Base-by-base conservation (phyloP, 2,888 invertebrate genomes). In the Pollenia griseotomentosa region DNA sequence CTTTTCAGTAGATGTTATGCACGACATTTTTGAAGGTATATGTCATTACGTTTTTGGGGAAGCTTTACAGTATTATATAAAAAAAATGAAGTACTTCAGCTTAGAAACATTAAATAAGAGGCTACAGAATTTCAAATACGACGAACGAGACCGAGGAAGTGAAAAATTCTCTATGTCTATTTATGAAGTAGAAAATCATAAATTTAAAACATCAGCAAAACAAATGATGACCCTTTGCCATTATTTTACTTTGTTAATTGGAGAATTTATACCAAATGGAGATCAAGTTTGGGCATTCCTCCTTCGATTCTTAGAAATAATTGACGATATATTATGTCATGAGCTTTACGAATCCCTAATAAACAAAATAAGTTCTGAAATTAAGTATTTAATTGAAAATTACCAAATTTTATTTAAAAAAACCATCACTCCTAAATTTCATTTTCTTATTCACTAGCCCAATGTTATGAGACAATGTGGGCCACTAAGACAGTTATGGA, bases 261-360 rank as follows among this genome's bases (percentile, higher is more conserved):
- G 66, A 46, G 16, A 66, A 66, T 23, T 66, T 16, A 46, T 23
- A 23, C 16, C 14, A 2, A 10, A 46, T 10, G 10, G 14, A 11
- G 57, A 57, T 57, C 16, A 6, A 11, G 53, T 53, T 11, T 71
- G 53, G 57, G 19, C 10, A 14, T 53, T 55, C 44, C 44, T 71
- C 7, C 19, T 71, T 9, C 8, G 44, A 0, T 53, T 70, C 53
- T 70, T 70, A 40, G 53, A 53, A 40, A 19, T 70, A 5, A 42
- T 70, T n/a, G 55, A 70, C 10, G 70, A 70, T 40, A 42, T 55
- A n/a, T 40, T 53, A 16, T 70, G 40, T 11, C 53, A n/a, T 70
- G 53, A 70, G 9, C 19, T 53, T 40, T 4, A n/a, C 5, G 0
- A 33, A 1, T 7, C 33, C 1, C 11, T 51, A 33, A 40, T 53